phyloP scores from a whole-genome alignment of 2,797 vertebrate genomes.

The Nasua narica region DNA sequence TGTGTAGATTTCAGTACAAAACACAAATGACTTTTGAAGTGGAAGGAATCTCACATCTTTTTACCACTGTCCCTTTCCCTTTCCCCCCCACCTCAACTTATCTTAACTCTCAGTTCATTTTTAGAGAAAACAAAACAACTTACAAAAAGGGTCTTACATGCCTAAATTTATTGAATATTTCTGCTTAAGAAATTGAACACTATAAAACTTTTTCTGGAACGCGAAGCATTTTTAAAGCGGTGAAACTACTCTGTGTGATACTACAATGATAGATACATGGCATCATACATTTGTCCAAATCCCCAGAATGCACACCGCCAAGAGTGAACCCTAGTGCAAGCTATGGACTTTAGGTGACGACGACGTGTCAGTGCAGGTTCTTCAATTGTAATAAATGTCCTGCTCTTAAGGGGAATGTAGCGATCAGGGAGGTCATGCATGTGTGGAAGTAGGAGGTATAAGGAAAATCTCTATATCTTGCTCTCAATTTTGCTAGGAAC shows the following conservation, averaged over 20 bases:
- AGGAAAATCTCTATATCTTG: neutral
- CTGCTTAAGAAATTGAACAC: neutral
- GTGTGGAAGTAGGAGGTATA: neutral
- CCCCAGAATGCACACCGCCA: neutral
- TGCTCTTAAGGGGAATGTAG: neutral
- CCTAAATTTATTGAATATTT: neutral
- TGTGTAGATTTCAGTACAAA: neutral
- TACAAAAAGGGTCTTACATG: neutral
- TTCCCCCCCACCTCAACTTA: neutral
- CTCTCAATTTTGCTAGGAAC: neutral
- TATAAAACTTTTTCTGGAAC: neutral
- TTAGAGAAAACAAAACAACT: slow-evolving; percentile 1
- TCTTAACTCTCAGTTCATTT: slow-evolving; percentile 37
- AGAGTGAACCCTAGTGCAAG: neutral
- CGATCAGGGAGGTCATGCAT: neutral
- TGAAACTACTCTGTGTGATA: neutral
- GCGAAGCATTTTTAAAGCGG: neutral
- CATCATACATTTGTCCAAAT: neutral
- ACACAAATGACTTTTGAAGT: neutral
- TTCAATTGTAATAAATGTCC: neutral
- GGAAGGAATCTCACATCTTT: neutral
- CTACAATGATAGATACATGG: neutral
- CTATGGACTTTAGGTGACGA: neutral
- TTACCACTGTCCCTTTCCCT: neutral
- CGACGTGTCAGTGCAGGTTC: neutral